A percentile compares a stretch with the other conserved stretches of the same genome.
Conservation (phyloP, 2,888 invertebrate genomes). For the Oxystoma pomonae region DNA sequence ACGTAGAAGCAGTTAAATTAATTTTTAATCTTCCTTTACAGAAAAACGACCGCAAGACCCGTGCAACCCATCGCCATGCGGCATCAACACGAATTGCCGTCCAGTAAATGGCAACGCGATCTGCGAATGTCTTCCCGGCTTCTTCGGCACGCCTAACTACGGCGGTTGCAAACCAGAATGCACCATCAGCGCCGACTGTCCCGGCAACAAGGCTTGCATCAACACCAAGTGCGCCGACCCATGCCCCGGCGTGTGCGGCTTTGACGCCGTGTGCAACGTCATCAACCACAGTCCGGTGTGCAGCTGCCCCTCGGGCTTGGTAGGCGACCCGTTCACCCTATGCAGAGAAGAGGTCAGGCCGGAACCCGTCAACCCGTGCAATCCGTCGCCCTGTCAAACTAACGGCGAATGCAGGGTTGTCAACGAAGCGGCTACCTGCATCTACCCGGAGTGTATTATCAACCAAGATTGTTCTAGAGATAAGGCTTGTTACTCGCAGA, state of each 20-base stretch:
- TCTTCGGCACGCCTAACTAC: constrained; percentile 64
- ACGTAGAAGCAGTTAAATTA: too few species aligned
- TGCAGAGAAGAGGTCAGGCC: constrained; percentile 52
- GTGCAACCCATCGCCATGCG: constrained; percentile 65
- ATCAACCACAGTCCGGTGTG: constrained; percentile 85
- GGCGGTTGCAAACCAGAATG: constrained; percentile 80
- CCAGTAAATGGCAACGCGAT: constrained; percentile 54
- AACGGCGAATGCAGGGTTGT: constrained; percentile 77
- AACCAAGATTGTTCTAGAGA: constrained; percentile 85
- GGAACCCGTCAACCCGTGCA: constrained; percentile 65
- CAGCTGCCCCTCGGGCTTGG: constrained; percentile 65
- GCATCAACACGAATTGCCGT: constrained; percentile 70
- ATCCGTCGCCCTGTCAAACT: constrained; percentile 76
- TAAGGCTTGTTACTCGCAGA: constrained; percentile 73
- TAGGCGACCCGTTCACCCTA: constrained; percentile 78
- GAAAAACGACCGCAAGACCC: constrained; percentile 44
- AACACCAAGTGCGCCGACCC: constrained; percentile 78
- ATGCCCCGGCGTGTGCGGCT: constrained; percentile 76
- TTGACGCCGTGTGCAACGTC: constrained; percentile 70
- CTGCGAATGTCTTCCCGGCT: constrained; percentile 74
- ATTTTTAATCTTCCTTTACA: too few species aligned
- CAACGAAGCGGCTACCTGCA: constrained; percentile 67
- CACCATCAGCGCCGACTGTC: constrained; percentile 75
- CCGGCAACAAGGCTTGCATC: constrained; percentile 69
- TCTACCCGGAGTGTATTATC: constrained; percentile 82